Conservation (phyloP, 2,797 vertebrate species). For the Geotrypetes seraphini region DNA sequence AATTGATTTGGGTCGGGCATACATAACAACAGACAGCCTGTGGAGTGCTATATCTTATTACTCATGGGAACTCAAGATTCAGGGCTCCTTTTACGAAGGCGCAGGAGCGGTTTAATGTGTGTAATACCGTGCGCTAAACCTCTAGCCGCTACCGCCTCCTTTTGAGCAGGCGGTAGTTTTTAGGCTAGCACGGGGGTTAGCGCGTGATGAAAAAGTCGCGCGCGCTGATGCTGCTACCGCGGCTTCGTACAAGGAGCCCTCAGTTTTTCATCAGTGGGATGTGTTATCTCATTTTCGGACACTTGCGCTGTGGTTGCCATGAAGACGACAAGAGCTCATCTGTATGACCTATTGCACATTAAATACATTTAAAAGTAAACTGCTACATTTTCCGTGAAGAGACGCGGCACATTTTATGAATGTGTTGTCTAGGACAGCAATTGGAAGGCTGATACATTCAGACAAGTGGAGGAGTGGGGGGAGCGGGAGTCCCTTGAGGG, state of each 20-base stretch:
- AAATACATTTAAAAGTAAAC: background rate
- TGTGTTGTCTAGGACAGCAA: background rate
- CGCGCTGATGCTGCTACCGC: too few species aligned
- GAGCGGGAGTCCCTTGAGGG: background rate
- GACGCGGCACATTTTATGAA: background rate
- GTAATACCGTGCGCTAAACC: too few species aligned
- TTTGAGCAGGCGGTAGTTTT: too few species aligned
- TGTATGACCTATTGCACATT: background rate
- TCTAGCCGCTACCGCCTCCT: too few species aligned
- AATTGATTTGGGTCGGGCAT: slow-evolving; percentile 3
- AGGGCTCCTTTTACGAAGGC: too few species aligned
- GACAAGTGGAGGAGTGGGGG: background rate
- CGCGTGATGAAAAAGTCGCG: too few species aligned
- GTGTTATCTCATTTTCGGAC: background rate
- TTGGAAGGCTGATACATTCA: slow-evolving; percentile 3
- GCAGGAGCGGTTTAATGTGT: too few species aligned
- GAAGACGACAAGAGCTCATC: background rate
- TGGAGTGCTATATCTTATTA: slow-evolving; percentile 4
- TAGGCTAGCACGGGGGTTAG: too few species aligned
- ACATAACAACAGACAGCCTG: slow-evolving; percentile 2
- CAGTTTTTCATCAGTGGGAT: slow-evolving; percentile 7
- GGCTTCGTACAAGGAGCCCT: too few species aligned
- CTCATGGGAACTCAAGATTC: slow-evolving; percentile 6
- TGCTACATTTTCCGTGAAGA: background rate
- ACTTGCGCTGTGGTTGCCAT: background rate